Base-by-base conservation (phyloP, 2,888 invertebrate genomes). In the Catocala sponsa region DNA sequence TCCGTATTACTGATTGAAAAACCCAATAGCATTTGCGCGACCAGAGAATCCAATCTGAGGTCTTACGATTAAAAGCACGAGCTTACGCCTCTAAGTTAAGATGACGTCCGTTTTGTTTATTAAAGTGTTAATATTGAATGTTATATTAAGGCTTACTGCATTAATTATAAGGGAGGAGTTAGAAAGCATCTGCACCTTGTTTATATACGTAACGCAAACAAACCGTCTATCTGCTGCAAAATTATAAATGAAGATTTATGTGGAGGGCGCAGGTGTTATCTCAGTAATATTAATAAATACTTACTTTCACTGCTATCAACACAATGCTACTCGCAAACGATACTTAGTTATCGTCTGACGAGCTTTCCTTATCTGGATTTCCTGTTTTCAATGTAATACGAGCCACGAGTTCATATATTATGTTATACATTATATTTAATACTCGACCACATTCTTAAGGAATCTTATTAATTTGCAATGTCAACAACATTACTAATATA, bases 201-300 rank as follows among this genome's bases (percentile, higher is more conserved):
- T 32, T 38, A 41, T 57, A 65, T 11, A 49, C 53, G 32, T 55
- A 62, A 46, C 42, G 7, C 53, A 58, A 44, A 67, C 52, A 59
- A 58, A 72, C 62, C 64, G 48, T 66, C 56, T 57, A 55, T 70
- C 61, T 56, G 48, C 48, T 55, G 50, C 63, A 53, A 60, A 68
- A 74, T 61, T 59, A 79, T 68, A 75, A 84, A 83, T 71, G 61
- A 84, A 83, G 83, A 90, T 89, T 89, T 86, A 90, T 88, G 79
- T 66, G 76, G 79, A 83, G 85, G 84, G 79, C 80, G 80, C 77
- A 78, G 76, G 80, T 82, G 86, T 87, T 91, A 91, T 91, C 91
- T 76, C 54, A 53, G 58, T 63, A 67, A 74, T 83, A 84, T 87
- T 84, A 84, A 78, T 85, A 82, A 85, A 80, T 81, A 72, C 76